Conservation (phyloP, 2,113 vertebrate species). For the Plestiodon gilberti region DNA sequence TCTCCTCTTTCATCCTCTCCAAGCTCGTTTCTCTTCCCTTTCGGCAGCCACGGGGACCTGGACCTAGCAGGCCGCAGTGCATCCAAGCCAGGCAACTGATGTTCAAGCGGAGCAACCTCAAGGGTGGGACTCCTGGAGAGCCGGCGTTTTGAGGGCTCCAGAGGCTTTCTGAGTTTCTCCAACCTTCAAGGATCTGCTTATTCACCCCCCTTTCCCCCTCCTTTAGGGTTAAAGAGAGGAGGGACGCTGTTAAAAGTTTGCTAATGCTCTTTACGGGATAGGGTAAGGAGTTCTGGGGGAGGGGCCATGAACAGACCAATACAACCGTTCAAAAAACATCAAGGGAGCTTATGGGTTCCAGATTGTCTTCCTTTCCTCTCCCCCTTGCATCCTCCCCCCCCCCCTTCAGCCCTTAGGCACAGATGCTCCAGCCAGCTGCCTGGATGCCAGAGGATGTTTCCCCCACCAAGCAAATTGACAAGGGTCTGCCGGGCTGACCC, state of each 20-base stretch:
- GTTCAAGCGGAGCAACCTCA: constrained; percentile 9
- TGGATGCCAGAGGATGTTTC: constrained; percentile 15
- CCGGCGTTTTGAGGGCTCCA: constrained; percentile 20
- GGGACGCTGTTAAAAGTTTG: constrained; percentile 60
- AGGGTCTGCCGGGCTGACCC: neutral
- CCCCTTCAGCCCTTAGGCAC: constrained; percentile 61
- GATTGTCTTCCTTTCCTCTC: constrained; percentile 76
- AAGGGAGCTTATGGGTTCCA: constrained; percentile 90
- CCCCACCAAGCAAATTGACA: constrained; percentile 24
- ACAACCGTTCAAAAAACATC: constrained; percentile 78
- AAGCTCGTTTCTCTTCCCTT: constrained; percentile 18
- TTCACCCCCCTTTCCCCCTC: constrained; percentile 51
- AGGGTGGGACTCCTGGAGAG: constrained; percentile 18
- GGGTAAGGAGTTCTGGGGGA: constrained; percentile 66
- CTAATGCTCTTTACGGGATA: constrained; percentile 66
- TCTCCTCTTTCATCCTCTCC: constrained; percentile 83
- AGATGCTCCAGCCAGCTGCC: constrained; percentile 65
- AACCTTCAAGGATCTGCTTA: constrained; percentile 59
- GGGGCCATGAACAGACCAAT: constrained; percentile 82
- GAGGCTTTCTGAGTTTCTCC: constrained; percentile 42
- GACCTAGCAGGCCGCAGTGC: neutral
- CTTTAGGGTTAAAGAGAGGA: constrained; percentile 59
- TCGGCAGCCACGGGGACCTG: constrained; percentile 13
- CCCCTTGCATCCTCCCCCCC: constrained; percentile 43
- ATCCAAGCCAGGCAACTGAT: neutral